phyloP scores from a whole-genome alignment of 2,797 vertebrate genomes.

The Okamejei kenojei region DNA sequence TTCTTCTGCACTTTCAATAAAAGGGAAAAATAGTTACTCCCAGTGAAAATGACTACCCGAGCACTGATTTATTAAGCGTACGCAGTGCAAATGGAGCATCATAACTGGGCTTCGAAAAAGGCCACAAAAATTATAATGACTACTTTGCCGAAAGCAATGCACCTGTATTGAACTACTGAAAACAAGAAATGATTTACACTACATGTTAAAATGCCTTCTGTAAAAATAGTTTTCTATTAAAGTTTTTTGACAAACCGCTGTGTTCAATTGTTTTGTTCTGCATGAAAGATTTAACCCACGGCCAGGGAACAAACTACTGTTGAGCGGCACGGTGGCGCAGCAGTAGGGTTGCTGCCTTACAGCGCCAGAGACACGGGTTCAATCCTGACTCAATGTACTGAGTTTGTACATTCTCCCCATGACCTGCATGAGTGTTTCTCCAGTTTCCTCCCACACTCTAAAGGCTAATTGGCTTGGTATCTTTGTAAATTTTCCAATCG shows the following conservation, averaged over 20 bases:
- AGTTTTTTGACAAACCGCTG: neutral
- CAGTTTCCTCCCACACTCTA: too few species aligned
- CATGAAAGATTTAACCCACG: too few species aligned
- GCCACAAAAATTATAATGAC: neutral
- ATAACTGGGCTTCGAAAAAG: neutral
- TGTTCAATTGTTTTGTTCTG: too few species aligned
- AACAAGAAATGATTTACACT: slow-evolving; percentile 20
- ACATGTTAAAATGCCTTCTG: slow-evolving; percentile 4
- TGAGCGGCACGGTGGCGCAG: too few species aligned
- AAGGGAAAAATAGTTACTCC: neutral
- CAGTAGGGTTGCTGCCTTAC: too few species aligned
- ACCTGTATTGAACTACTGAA: slow-evolving; percentile 26
- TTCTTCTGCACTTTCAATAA: slow-evolving; percentile 28
- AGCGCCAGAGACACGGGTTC: too few species aligned
- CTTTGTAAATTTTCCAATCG: too few species aligned
- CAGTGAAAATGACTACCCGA: neutral
- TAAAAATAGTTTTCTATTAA: slow-evolving; percentile 31
- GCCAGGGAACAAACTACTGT: too few species aligned
- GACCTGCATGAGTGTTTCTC: too few species aligned
- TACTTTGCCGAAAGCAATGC: slow-evolving; percentile 29
- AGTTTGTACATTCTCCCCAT: too few species aligned
- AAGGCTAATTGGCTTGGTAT: too few species aligned
- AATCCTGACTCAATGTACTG: too few species aligned
- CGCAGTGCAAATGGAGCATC: neutral
- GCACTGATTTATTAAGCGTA: neutral